Conservation (phyloP, 1,140 invertebrate species). For the Amphibalanus amphitrite region DNA sequence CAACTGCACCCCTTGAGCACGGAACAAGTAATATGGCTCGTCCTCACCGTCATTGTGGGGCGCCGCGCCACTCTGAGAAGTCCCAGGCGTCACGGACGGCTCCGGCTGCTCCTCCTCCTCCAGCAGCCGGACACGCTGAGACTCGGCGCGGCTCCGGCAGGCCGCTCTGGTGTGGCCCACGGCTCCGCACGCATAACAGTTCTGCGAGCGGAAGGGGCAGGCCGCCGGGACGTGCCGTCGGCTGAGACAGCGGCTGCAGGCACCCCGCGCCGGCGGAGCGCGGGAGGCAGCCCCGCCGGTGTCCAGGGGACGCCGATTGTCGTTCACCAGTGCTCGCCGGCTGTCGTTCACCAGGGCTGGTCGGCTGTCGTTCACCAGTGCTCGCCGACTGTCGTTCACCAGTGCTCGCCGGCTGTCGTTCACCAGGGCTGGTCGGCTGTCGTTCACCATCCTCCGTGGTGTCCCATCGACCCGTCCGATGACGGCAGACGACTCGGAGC, state of each 20-base stretch:
- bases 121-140: not conserved
- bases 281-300: too few relatives aligned
- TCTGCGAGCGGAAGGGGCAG: not conserved
- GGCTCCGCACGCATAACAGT: not conserved
- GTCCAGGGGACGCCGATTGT: too few relatives aligned
- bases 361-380: not conserved
- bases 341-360: not conserved
- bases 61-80: too few relatives aligned
- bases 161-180: not conserved
- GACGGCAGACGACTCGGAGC: too few relatives aligned
- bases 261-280: too few relatives aligned
- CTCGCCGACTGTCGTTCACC: not conserved
- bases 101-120: not conserved
- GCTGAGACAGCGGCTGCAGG: not conserved
- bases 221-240: not conserved
- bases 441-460: too few relatives aligned
- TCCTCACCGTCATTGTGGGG: not conserved
- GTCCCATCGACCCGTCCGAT: not conserved
- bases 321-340: too few relatives aligned
- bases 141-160: not conserved
- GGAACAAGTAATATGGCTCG: not conserved
- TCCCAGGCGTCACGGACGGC: not conserved
- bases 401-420: not conserved
- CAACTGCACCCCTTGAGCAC: not conserved
- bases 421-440: not conserved